Evolutionary conservation across 2,888 invertebrate species (phyloP).

Genomic region (Papilio elwesi): DNA sequence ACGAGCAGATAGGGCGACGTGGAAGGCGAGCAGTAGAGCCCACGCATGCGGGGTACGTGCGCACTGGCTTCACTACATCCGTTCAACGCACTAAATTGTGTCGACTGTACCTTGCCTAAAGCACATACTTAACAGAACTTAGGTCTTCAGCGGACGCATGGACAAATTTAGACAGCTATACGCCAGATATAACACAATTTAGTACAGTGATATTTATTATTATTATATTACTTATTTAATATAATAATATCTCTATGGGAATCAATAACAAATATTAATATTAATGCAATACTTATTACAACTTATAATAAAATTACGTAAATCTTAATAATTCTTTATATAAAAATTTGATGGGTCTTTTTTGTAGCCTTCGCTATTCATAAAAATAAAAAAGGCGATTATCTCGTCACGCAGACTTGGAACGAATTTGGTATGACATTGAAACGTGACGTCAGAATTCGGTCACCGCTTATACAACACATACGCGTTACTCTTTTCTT

Average conservation of each 20-base stretch:
- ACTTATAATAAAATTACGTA: no score
- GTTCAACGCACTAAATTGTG: slow-evolving; percentile 26
- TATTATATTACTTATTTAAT: no score
- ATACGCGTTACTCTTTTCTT: neutral
- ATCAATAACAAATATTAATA: no score
- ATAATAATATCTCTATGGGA: no score
- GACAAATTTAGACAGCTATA: neutral
- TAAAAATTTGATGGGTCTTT: neutral
- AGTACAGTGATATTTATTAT: neutral
- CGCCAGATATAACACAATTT: slow-evolving; percentile 3
- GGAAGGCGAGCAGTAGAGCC: slow-evolving; percentile 33
- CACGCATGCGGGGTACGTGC: slow-evolving; percentile 44
- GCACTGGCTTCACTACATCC: slow-evolving; percentile 27
- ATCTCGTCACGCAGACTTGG: slow-evolving; percentile 17
- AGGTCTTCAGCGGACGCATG: neutral
- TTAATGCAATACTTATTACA: no score
- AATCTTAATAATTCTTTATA: neutral
- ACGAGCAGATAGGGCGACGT: slow-evolving; percentile 37
- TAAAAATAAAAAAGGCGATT: slow-evolving; percentile 6
- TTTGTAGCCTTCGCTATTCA: slow-evolving; percentile 9
- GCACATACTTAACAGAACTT: slow-evolving; percentile 8
- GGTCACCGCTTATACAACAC: slow-evolving; percentile 3
- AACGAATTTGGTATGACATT: slow-evolving; percentile 17
- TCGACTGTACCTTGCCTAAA: slow-evolving; percentile 17
- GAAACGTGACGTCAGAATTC: slow-evolving; percentile 15